These are phyloP conservation scores for Daubentonia madagascariensis DNA, from an alignment of 2,113 vertebrate species.

Conservation along the genomic window DNA sequence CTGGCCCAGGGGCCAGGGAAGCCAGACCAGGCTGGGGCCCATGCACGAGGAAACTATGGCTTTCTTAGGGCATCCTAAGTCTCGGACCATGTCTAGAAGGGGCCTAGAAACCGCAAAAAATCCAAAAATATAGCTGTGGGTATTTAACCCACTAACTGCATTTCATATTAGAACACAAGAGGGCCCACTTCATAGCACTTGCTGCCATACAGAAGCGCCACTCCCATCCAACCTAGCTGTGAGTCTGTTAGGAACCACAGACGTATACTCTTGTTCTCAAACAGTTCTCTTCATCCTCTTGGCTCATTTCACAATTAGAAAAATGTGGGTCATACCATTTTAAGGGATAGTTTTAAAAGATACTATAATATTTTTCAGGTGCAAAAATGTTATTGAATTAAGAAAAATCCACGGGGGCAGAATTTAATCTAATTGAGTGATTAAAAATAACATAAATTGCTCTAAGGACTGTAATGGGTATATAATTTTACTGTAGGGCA, in stretches of 20 bases:
- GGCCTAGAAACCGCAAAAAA: not conserved
- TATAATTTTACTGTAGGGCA: not conserved
- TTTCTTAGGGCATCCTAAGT: not conserved
- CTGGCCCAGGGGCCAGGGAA: too few species aligned
- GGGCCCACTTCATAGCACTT: fast-evolving
- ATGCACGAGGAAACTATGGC: fast-evolving
- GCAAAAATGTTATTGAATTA: not conserved
- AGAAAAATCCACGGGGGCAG: not conserved
- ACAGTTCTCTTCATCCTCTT: not conserved
- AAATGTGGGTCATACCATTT: not conserved
- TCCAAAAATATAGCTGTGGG: fast-evolving
- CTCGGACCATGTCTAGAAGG: not conserved
- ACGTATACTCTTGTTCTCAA: not conserved
- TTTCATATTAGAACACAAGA: not conserved
- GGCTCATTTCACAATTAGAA: not conserved
- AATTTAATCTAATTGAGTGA: not conserved
- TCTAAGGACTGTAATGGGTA: not conserved
- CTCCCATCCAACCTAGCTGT: not conserved
- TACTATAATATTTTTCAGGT: constrained; percentile 11
- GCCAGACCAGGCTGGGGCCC: fast-evolving
- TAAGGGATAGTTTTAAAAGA: not conserved
- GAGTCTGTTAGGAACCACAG: not conserved
- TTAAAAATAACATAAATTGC: not conserved
- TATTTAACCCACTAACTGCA: not conserved
- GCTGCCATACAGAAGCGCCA: fast-evolving